Evolutionary conservation across 1,140 invertebrate genomes (phyloP), one percentile per base, ranked within the genome.

Genomic region (Drosophila sproati): DNA sequence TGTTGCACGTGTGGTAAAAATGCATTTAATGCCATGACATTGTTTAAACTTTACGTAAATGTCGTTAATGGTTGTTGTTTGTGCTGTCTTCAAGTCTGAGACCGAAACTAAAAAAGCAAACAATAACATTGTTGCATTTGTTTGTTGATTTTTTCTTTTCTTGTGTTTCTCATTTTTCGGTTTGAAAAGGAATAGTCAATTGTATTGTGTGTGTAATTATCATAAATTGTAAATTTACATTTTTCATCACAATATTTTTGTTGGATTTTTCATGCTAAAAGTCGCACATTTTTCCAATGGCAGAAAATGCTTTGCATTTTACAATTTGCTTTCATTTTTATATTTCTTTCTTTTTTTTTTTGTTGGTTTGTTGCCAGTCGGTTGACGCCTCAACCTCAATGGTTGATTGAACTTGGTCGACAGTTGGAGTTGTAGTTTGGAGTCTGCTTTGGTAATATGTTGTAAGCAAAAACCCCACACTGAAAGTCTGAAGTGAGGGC

Each of bases 351-450:
- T 37, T 63, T 51, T 62, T 32, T 73, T 67, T 82, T 43, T 43
- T 5, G 20, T 20, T 20, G 20, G 1, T 20, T 34, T 43, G 10
- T 43, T 82, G 47, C 73, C 54, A 73, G 39, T 64, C n/a, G 63
- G 81, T 85, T 86, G 85, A 88, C 83, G 83, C 83, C 83, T 88
- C 70, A 82, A 82, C 68, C 82, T 79, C 83, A 80, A 89, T 73
- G 85, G 83, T 88, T 88, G 83, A 88, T 88, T 88, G 83, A 88
- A 88, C 83, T 89, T 87, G 82, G 82, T 78, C 73, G 77, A 45
- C 56, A n/a, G 20, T 20, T 20, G 20, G 4, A 51, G 43, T 43
- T 43, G 1, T 20, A 20, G 20, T 20, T 20, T 20, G 12, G 12
- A 41, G 66, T 45, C 78, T 68, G 37, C 47, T 59, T 70, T 71